phyloP scores from a whole-genome alignment of 2,797 vertebrate genomes.

The Ctenochaetus hawaiiensis region DNA sequence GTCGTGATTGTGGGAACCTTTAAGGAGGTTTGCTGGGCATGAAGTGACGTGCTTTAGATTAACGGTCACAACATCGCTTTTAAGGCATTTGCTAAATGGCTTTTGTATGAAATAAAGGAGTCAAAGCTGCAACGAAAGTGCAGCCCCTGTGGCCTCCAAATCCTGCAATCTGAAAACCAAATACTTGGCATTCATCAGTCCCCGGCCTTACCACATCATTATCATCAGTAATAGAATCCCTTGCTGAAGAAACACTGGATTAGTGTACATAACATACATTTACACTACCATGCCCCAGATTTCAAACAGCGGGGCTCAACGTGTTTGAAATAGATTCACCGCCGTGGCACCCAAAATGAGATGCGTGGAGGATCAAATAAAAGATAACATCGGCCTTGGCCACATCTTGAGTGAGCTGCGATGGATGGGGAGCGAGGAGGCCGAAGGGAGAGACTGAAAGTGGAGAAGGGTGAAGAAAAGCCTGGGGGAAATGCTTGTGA shows the following conservation, averaged over 20 bases:
- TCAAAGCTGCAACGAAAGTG: slow-evolving; percentile 26
- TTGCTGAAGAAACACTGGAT: slow-evolving; percentile 66
- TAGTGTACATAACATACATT: slow-evolving; percentile 64
- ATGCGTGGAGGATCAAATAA: slow-evolving; percentile 68
- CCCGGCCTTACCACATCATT: slow-evolving; percentile 60
- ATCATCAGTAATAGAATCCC: slow-evolving; percentile 72
- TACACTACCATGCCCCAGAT: slow-evolving; percentile 38
- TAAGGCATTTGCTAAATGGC: slow-evolving; percentile 13
- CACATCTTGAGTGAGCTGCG: slow-evolving; percentile 45
- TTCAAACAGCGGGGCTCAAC: slow-evolving; percentile 47
- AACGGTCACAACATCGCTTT: neutral
- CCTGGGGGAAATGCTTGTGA: slow-evolving; percentile 21
- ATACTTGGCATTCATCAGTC: slow-evolving; percentile 49
- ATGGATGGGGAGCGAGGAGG: slow-evolving; percentile 38
- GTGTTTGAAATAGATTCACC: slow-evolving; percentile 68
- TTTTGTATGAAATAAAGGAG: slow-evolving; percentile 34
- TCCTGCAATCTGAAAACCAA: slow-evolving; percentile 61
- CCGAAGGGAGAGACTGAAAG: slow-evolving; percentile 25
- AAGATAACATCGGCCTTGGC: slow-evolving; percentile 54
- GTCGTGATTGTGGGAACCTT: slow-evolving; percentile 1
- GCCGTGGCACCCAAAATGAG: slow-evolving; percentile 61
- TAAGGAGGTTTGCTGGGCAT: slow-evolving; percentile 7
- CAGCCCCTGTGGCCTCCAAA: slow-evolving; percentile 45
- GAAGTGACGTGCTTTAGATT: slow-evolving; percentile 26
- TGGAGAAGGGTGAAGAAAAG: slow-evolving; percentile 37